A percentile compares a stretch with the other conserved stretches of the same genome.
Conservation (phyloP, 2,113 vertebrate species). For the Apeltes quadracus region DNA sequence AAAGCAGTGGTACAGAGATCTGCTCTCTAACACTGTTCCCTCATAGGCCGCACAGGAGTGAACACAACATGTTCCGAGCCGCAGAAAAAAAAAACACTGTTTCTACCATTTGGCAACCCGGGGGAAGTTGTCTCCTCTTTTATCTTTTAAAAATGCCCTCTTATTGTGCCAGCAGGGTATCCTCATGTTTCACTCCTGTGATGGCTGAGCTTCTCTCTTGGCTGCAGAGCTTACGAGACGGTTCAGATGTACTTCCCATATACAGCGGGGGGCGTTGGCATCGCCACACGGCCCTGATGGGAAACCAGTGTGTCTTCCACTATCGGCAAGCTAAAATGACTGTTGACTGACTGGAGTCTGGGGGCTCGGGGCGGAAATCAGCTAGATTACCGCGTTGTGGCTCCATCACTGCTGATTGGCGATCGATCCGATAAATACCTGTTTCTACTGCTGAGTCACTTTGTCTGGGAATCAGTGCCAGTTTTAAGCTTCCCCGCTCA, state of each 20-base stretch:
- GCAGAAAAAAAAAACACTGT: conserved; percentile 3
- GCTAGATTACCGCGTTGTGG: no score
- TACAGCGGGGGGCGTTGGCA: not conserved
- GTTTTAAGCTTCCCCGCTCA: not conserved
- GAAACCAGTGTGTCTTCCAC: not conserved
- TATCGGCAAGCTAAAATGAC: not conserved
- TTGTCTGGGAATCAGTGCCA: not conserved
- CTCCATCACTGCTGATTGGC: no score
- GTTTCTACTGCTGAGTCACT: not conserved
- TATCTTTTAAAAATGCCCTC: conserved; percentile 13
- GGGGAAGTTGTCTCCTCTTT: conserved; percentile 38
- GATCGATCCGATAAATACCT: no score
- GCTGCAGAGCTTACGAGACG: not conserved
- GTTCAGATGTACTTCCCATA: not conserved
- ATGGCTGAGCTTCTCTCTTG: not conserved
- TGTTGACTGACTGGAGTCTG: not conserved
- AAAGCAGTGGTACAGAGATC: conserved; percentile 33
- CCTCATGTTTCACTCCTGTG: not conserved
- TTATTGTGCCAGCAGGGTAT: conserved; percentile 3
- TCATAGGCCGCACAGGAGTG: conserved; percentile 38
- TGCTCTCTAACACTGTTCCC: conserved; percentile 42
- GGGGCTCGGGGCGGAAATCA: not conserved
- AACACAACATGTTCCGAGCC: conserved; percentile 28
- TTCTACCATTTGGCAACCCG: conserved; percentile 36
- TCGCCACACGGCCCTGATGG: not conserved